These are phyloP conservation scores for Spinibarbus caldwelli DNA, from an alignment of 2,797 vertebrate genomes.

Conservation along the genomic window DNA sequence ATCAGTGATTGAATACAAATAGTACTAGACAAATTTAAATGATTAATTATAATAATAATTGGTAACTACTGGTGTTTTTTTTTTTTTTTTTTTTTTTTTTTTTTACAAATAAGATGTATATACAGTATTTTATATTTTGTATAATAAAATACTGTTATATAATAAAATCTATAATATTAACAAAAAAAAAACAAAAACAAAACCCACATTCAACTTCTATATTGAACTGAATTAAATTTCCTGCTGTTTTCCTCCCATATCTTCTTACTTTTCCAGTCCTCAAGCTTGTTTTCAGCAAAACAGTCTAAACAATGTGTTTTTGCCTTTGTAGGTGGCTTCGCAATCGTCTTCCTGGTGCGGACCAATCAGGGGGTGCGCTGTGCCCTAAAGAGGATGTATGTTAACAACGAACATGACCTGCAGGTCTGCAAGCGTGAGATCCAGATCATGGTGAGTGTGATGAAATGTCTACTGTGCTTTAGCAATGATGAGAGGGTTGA, in stretches of 20 bases:
- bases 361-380: slow-evolving; percentile 92
- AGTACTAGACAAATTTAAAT: neutral
- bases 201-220: too few relatives aligned
- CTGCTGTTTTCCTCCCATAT: neutral
- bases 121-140: neutral
- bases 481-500: neutral
- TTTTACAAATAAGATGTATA: neutral
- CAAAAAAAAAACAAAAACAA: neutral
- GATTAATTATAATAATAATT: neutral
- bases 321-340: slow-evolving; percentile 87
- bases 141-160: neutral
- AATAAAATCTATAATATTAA: neutral
- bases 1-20: neutral
- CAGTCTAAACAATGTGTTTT: neutral
- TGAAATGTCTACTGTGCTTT: neutral
- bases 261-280: neutral
- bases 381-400: slow-evolving; percentile 98
- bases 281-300: neutral
- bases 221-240: neutral
- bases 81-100: neutral
- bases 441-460: slow-evolving; percentile 94
- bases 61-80: too few relatives aligned
- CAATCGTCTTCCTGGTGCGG: slow-evolving; percentile 94
- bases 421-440: slow-evolving; percentile 98
- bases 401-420: slow-evolving; percentile 96